phyloP scores from a whole-genome alignment of 2,113 vertebrate genomes.

The Platysteira castanea region DNA sequence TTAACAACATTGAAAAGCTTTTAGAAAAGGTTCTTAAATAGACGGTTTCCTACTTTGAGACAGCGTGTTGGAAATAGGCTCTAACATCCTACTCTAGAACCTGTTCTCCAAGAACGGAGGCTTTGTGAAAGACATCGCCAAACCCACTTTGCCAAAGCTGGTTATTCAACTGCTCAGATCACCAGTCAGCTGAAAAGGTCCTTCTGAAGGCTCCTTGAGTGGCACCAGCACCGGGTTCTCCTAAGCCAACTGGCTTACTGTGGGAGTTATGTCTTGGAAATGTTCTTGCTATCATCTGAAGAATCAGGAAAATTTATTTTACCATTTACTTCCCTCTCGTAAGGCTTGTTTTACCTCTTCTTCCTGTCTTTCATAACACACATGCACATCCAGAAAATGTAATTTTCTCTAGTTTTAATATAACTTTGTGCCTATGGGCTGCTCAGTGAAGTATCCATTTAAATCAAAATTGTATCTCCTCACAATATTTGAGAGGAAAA shows the following conservation, averaged over 20 bases:
- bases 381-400: neutral
- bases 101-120: neutral
- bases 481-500: neutral
- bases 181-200: neutral
- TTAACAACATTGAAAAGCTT: neutral
- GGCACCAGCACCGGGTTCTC: neutral
- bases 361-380: neutral
- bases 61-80: neutral
- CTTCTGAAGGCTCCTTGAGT: neutral
- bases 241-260: neutral
- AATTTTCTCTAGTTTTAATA: neutral
- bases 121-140: neutral
- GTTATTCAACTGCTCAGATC: neutral
- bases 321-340: neutral
- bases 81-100: neutral
- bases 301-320: neutral
- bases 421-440: neutral
- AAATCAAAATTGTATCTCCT: neutral
- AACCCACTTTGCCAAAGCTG: neutral
- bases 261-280: neutral
- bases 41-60: neutral
- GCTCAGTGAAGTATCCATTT: neutral
- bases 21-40: neutral
- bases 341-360: neutral
- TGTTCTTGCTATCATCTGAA: neutral